A percentile compares a stretch with the other conserved stretches of the same genome.
phyloP scores from a whole-genome alignment of 2,113 vertebrate species.

The Aleadryas rufinucha region DNA sequence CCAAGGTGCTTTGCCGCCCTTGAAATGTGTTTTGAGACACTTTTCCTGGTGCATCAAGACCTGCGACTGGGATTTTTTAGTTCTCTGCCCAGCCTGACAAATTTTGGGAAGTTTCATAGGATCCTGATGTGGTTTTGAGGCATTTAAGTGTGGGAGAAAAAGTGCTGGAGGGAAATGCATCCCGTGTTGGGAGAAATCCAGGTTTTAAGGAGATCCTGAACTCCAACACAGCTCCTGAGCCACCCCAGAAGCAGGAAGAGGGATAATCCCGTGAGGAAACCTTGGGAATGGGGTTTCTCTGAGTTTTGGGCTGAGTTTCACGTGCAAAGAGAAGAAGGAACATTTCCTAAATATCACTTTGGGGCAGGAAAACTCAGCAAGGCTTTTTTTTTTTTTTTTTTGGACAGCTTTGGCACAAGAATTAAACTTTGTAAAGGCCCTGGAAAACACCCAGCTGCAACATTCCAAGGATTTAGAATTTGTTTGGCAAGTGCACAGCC shows the following conservation, averaged over 20 bases:
- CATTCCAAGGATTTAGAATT: not conserved
- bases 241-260: not conserved
- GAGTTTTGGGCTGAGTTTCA: not conserved
- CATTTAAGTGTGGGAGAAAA: not conserved
- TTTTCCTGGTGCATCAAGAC: not conserved
- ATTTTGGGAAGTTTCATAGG: not conserved
- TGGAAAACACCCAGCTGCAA: not conserved
- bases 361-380: not conserved
- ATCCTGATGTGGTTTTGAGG: not conserved
- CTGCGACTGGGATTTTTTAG: not conserved
- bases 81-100: not conserved
- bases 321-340: not conserved
- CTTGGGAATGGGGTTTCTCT: not conserved
- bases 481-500: not conserved
- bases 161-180: not conserved
- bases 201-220: not conserved
- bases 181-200: not conserved
- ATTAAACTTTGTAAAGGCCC: not conserved
- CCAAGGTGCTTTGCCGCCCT: not conserved
- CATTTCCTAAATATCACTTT: not conserved
- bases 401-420: not conserved
- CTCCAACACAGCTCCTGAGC: not conserved
- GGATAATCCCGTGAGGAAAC: not conserved
- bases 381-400: not conserved
- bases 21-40: not conserved